Base-by-base conservation (phyloP, 2,888 invertebrate species). In the Liodrosophila aerea region DNA sequence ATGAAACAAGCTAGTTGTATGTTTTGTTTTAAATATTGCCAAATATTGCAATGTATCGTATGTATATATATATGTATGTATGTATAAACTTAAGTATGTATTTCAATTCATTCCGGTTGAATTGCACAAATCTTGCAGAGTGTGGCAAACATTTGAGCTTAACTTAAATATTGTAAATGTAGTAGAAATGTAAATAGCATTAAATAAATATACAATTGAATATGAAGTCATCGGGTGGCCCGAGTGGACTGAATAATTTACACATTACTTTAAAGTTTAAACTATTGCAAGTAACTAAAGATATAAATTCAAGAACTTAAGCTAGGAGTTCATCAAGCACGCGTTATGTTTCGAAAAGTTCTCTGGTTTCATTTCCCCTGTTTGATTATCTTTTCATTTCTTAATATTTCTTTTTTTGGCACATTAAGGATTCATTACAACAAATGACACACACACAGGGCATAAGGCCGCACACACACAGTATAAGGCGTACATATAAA, bases 341-440 rank as follows among this genome's bases (percentile, higher is more conserved):
- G 72, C 69, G 40, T 57, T 58, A 45, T 70, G 53, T 73, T 70
- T 70, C 50, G 36, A 57, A 64, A 62, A 46, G 49, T 63, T 52
- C 31, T 69, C 54, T 54, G 60, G 59, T 43, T 43, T 58, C 56
- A 39, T 40, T 43, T 49, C 33, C 47, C 16, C 11, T 18, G 18
- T 44, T 9, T 5, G 22, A 22, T 22, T 22, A 4, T 22, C 5
- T 22, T 46, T 57, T 39, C 22, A 46, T 53, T 57, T 50, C 31
- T 39, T 53, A 57, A 4, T 22, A 22, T 22, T 39, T 37, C 63
- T 49, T 40, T 81, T 76, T 84, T 85, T 85, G 87, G 84, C 87
- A 85, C 84, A 85, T 77, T 72, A 75, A 82, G 76, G 84, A 82
- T 83, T 82, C 64, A 64, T 76, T 61, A 57, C 49, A 75, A 64